Evolutionary conservation across 2,113 vertebrate genomes (phyloP).

Genomic region (Holacanthus passer): DNA sequence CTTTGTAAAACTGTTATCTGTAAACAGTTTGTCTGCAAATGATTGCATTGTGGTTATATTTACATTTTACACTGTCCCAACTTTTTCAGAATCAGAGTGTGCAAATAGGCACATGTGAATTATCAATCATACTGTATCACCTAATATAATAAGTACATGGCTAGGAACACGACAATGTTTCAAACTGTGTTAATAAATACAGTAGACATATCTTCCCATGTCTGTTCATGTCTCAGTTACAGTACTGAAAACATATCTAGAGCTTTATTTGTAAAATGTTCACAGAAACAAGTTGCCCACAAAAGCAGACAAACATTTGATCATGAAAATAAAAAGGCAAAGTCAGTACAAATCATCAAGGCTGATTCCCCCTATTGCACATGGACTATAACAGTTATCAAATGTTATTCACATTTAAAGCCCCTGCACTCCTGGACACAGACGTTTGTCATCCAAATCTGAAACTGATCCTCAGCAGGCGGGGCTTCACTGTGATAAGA

Average conservation of each 20-base stretch:
- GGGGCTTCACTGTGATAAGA: constrained; percentile 23
- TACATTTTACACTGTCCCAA: too few relatives aligned
- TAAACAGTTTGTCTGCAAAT: too few relatives aligned
- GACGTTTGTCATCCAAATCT: constrained; percentile 6
- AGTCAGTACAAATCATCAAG: constrained; percentile 25
- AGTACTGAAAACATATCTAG: constrained; percentile 3
- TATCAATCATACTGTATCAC: neutral
- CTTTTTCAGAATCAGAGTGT: too few relatives aligned
- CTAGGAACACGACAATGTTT: neutral
- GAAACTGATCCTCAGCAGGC: neutral
- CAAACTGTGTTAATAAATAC: neutral
- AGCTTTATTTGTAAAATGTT: constrained; percentile 68
- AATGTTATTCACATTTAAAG: constrained; percentile 18
- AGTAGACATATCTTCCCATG: neutral
- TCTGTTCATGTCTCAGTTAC: neutral
- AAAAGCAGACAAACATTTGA: constrained; percentile 50
- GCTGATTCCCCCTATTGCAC: constrained; percentile 6
- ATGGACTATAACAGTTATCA: neutral
- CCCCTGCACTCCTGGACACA: neutral
- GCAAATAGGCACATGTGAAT: neutral
- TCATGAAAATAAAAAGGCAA: constrained; percentile 58
- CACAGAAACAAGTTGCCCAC: constrained; percentile 19
- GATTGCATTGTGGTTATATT: too few relatives aligned
- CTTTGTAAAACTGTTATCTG: too few relatives aligned
- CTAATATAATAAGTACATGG: neutral